Percentiles rank a stretch among this genome's conserved stretches.
Conservation (phyloP, 2,888 invertebrate species). For the Zeuzera pyrina region DNA sequence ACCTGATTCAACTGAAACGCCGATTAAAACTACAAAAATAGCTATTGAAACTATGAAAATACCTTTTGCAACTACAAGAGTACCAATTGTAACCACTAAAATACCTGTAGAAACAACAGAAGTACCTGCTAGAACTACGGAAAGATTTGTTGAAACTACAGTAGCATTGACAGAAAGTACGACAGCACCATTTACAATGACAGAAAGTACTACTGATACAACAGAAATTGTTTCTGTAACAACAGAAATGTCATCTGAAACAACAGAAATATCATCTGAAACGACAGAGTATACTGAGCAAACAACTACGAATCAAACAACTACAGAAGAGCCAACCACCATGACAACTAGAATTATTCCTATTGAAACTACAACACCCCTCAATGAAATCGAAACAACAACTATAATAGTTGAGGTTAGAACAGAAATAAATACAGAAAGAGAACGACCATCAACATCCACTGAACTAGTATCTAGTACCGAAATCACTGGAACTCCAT, state of each 20-base stretch:
- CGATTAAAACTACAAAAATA: conserved; percentile 3
- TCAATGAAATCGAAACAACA: conserved; percentile 32
- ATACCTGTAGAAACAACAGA: too few species aligned
- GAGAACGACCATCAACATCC: conserved; percentile 20
- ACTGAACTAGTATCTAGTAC: conserved; percentile 10
- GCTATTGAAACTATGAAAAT: too few species aligned
- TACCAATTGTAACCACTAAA: too few species aligned
- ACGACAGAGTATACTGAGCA: conserved; percentile 5
- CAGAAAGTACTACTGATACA: too few species aligned
- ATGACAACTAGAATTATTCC: conserved; percentile 14
- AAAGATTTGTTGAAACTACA: too few species aligned
- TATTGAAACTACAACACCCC: conserved; percentile 19
- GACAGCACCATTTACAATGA: too few species aligned
- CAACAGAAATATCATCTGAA: conserved; percentile 16
- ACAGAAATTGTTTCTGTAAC: too few species aligned
- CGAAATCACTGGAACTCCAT: conserved; percentile 21
- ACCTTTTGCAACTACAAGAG: too few species aligned
- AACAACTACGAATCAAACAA: conserved; percentile 16
- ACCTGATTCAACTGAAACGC: conserved; percentile 21
- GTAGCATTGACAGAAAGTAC: too few species aligned
- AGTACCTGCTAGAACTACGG: too few species aligned
- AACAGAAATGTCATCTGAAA: too few species aligned
- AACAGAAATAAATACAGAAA: conserved; percentile 48
- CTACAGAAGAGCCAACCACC: conserved; percentile 16
- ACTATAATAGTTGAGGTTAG: conserved; percentile 39